These are phyloP conservation scores for Chaetorhynchus papuensis DNA, from an alignment of 2,113 vertebrate genomes.

Conservation along the genomic window DNA sequence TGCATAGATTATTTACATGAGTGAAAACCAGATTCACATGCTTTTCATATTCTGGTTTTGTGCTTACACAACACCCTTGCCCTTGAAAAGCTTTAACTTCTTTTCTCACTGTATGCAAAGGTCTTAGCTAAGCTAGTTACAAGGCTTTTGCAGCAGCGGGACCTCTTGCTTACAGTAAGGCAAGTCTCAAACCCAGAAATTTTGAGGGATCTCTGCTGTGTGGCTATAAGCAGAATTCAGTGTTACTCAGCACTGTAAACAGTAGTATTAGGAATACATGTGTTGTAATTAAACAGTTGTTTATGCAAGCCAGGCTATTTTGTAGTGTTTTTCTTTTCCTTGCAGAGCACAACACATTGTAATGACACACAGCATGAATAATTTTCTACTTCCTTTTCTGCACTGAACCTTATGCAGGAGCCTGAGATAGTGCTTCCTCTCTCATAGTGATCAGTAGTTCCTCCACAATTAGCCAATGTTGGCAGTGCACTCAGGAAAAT, in stretches of 20 bases:
- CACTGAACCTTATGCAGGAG: neutral
- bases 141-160: neutral
- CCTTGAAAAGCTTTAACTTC: neutral
- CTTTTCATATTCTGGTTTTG: neutral
- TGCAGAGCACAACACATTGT: neutral
- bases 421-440: neutral
- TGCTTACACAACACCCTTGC: neutral
- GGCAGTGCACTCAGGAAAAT: neutral
- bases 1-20: neutral
- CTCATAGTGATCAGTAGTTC: neutral
- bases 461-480: neutral
- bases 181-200: neutral
- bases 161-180: neutral
- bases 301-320: neutral
- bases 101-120: neutral
- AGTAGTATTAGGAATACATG: neutral
- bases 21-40: neutral
- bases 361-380: neutral
- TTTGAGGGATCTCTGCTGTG: accelerated
- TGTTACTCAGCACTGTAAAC: neutral
- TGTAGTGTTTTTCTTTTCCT: neutral
- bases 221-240: neutral
- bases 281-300: neutral
- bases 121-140: neutral
- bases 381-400: neutral